phyloP scores from a whole-genome alignment of 2,888 invertebrate species.

The Psylliodes chrysocephalus region DNA sequence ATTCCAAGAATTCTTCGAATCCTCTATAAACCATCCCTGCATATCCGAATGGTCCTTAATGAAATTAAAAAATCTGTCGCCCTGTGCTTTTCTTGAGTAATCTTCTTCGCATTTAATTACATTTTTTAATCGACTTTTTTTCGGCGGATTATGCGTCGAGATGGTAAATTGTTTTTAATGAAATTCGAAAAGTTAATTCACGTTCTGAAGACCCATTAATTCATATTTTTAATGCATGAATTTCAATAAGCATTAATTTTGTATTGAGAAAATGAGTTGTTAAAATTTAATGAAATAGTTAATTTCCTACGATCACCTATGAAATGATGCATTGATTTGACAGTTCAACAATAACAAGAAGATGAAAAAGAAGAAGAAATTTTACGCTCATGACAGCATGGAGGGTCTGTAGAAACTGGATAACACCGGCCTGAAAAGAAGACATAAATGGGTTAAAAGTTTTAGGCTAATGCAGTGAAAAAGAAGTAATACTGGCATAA shows the following conservation, averaged over 20 bases:
- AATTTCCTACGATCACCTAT: no score
- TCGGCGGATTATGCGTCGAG: slow-evolving; percentile 39
- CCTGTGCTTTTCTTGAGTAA: slow-evolving; percentile 48
- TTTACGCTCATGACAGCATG: no score
- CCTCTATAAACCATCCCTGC: slow-evolving; percentile 19
- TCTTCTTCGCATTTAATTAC: slow-evolving; percentile 54
- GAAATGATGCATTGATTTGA: no score
- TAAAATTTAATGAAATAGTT: background rate
- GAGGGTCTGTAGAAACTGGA: no score
- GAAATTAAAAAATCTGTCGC: slow-evolving; percentile 56
- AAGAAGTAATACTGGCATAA: no score
- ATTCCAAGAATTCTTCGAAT: no score
- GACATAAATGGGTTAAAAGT: no score
- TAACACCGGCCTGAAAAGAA: no score
- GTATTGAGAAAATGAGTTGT: background rate
- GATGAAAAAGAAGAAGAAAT: no score
- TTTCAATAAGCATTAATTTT: background rate
- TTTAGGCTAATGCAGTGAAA: no score
- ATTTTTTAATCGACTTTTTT: slow-evolving; percentile 53
- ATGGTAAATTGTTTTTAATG: slow-evolving; percentile 45
- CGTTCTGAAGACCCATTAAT: slow-evolving; percentile 23
- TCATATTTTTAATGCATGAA: slow-evolving; percentile 18
- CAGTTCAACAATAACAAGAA: no score
- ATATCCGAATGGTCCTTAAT: slow-evolving; percentile 50
- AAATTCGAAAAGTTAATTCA: slow-evolving; percentile 38